These are phyloP conservation scores for Amblyornis subalaris DNA, from an alignment of 2,113 vertebrate genomes.

Conservation along the genomic window DNA sequence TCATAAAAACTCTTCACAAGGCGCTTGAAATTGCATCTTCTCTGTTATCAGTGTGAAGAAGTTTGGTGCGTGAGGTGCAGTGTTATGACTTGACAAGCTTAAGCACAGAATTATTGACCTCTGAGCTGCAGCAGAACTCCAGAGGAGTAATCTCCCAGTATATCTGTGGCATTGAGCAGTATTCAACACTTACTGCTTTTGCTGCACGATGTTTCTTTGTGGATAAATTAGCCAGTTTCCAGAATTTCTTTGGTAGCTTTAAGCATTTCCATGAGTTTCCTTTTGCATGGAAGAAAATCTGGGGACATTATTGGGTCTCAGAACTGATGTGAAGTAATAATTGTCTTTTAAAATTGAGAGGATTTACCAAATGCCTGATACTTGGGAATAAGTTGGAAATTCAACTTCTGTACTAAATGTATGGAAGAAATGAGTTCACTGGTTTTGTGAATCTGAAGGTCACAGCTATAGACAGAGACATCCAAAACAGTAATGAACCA, in stretches of 20 bases:
- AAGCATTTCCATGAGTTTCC: accelerated
- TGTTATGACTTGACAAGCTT: neutral
- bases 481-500: neutral
- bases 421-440: neutral
- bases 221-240: neutral
- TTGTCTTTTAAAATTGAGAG: neutral
- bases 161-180: neutral
- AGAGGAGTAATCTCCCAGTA: neutral
- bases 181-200: neutral
- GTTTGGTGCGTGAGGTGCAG: neutral
- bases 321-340: neutral
- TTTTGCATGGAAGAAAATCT: neutral
- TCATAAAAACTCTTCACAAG: neutral
- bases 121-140: slow-evolving; percentile 5
- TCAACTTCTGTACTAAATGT: neutral
- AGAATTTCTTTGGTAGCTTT: neutral
- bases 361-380: neutral
- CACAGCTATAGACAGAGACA: neutral
- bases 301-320: neutral
- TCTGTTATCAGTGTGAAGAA: neutral
- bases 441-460: neutral
- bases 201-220: neutral
- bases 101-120: neutral
- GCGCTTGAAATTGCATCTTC: neutral
- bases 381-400: neutral